Percentiles rank a stretch among this genome's conserved stretches.
Conservation (phyloP, 2,797 vertebrate species). For the Clarias pachynema region DNA sequence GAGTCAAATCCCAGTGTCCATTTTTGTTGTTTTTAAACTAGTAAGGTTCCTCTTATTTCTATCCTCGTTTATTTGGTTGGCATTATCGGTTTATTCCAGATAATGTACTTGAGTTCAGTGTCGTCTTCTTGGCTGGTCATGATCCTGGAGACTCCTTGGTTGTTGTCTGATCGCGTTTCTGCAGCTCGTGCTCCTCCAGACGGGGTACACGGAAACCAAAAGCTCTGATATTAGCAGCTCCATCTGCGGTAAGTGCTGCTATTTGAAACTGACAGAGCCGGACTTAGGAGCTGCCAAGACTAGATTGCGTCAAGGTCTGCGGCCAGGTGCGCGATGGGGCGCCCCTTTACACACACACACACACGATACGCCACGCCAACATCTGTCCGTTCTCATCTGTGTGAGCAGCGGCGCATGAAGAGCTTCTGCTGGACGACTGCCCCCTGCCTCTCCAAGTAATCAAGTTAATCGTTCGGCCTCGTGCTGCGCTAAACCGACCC, state of each 20-base stretch:
- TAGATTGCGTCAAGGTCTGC: slow-evolving; percentile 20
- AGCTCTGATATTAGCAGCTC: slow-evolving; percentile 47
- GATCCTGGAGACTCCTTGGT: slow-evolving; percentile 32
- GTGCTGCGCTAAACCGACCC: slow-evolving; percentile 45
- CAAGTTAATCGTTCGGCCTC: slow-evolving; percentile 46
- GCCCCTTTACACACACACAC: neutral
- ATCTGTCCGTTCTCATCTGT: slow-evolving; percentile 40
- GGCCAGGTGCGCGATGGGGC: slow-evolving; percentile 45
- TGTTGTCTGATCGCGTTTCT: slow-evolving; percentile 14
- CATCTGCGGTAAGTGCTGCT: slow-evolving; percentile 39
- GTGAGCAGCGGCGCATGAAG: slow-evolving; percentile 19
- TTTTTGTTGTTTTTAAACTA: neutral
- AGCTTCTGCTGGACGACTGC: slow-evolving; percentile 35
- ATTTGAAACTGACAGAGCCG: slow-evolving; percentile 46
- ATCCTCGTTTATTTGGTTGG: neutral
- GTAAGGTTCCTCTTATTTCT: neutral
- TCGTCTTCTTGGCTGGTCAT: slow-evolving; percentile 26
- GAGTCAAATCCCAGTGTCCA: neutral
- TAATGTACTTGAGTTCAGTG: neutral
- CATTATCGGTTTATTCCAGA: neutral
- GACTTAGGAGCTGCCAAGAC: slow-evolving; percentile 42
- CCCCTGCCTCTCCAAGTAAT: slow-evolving; percentile 43
- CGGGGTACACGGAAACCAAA: slow-evolving; percentile 4
- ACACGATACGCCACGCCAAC: slow-evolving; percentile 16
- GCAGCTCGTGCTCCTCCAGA: slow-evolving; percentile 5